phyloP scores from a whole-genome alignment of 2,113 vertebrate genomes.

The Rhombomys opimus region DNA sequence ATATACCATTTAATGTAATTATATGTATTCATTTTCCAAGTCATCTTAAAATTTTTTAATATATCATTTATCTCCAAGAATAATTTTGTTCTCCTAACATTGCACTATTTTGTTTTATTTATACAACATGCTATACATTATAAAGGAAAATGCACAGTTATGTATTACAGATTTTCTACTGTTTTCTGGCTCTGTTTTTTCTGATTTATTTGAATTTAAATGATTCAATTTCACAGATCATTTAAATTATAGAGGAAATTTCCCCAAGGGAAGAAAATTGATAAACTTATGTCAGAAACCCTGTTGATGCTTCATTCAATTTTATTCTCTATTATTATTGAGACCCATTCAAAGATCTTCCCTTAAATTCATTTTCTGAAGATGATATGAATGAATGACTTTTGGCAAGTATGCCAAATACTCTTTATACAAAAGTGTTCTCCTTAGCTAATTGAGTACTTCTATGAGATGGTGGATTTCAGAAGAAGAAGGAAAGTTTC shows the following conservation, averaged over 20 bases:
- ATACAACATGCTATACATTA: background rate
- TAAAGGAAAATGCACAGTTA: slow-evolving; percentile 2
- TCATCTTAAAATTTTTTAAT: background rate
- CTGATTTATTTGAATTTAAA: slow-evolving; percentile 57
- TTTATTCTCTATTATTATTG: slow-evolving; percentile 55
- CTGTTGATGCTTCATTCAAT: slow-evolving; percentile 25
- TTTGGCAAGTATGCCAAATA: slow-evolving; percentile 26
- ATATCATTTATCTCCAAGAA: background rate
- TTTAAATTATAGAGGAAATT: slow-evolving; percentile 51
- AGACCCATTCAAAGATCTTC: background rate
- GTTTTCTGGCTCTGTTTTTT: slow-evolving; percentile 38
- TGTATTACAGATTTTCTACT: background rate
- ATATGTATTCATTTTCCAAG: background rate
- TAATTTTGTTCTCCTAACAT: background rate
- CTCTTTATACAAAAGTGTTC: slow-evolving; percentile 1
- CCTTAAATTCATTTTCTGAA: slow-evolving; percentile 39
- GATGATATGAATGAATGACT: background rate
- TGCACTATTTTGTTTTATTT: background rate
- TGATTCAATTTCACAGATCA: slow-evolving; percentile 59
- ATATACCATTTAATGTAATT: background rate
- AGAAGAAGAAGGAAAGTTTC: slow-evolving; percentile 20
- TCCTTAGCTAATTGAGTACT: slow-evolving; percentile 29
- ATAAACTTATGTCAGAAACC: slow-evolving; percentile 5
- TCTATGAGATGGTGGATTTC: slow-evolving; percentile 7
- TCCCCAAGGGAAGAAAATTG: background rate